Base-by-base conservation (phyloP, 2,888 invertebrate species). In the Exephanes ischioxanthus region DNA sequence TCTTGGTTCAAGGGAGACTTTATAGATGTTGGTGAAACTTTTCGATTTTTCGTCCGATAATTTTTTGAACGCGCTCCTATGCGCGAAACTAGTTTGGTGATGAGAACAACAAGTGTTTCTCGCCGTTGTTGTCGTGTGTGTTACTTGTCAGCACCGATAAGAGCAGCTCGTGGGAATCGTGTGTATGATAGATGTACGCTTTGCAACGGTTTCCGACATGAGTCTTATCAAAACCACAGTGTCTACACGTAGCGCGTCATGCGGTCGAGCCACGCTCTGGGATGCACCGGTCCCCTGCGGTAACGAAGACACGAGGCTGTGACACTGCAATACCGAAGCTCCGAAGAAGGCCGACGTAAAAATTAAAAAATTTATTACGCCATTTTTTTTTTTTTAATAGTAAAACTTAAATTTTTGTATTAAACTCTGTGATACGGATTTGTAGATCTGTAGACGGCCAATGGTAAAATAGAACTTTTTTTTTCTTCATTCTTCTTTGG, bases 151-250 rank as follows among this genome's bases (percentile, higher is more conserved):
- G 26, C 58, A 53, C 30, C 37, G 55, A 26, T 55, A 63, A 51
- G 70, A 77, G 41, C 61, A 37, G 26, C 61, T 30, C n/a, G 30
- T 48, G 73, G 73, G 30, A 48, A 26, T 63, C 61, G 61, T 63
- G 30, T 63, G 4, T 63, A 30, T 33, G 61, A 63, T 63, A 63
- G 61, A 33, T 63, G 30, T 63, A 63, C 61, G 33, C 33, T 63
- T 33, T 14, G 58, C 3, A 58, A 58, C 45, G 30, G 11, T 22
- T 75, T 75, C 75, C 63, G 75, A 63, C 75, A 48, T 19, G 63
- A 75, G 48, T 63, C 75, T 63, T 63, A 75, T 75, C 63, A 33
- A 63, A 45, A 48, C 63, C 48, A 51, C 63, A 48, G 33, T 75
- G 61, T n/a, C 16, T 33, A 63, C 61, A 30, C 30, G 33, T 33